These are phyloP conservation scores for Aleiodes testaceus DNA, from an alignment of 2,888 invertebrate species.

Conservation along the genomic window DNA sequence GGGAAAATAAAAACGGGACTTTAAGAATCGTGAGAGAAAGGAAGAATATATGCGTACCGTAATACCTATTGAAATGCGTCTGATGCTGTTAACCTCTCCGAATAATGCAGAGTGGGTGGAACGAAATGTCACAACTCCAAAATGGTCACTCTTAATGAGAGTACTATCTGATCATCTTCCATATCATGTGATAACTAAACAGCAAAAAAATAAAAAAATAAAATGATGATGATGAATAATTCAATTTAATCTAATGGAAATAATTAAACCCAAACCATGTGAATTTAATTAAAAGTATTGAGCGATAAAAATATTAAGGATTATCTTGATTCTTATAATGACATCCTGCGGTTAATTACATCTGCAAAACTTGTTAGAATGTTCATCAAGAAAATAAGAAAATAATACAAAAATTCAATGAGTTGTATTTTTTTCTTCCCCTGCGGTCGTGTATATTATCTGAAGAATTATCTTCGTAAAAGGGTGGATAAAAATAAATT, in stretches of 20 bases:
- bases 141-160: slow-evolving; percentile 21
- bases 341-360: slow-evolving; percentile 20
- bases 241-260: no score
- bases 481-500: not conserved
- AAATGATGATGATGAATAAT: not conserved
- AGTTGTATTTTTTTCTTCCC: not conserved
- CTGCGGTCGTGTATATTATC: not conserved
- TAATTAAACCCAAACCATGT: not conserved
- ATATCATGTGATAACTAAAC: not conserved
- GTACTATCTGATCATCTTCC: slow-evolving; percentile 19
- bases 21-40: slow-evolving; percentile 20
- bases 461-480: not conserved
- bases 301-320: slow-evolving; percentile 20
- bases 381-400: slow-evolving; percentile 6
- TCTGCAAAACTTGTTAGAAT: slow-evolving; percentile 1
- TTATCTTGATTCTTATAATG: slow-evolving; percentile 21
- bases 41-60: slow-evolving; percentile 45
- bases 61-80: slow-evolving; percentile 47
- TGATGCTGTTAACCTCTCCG: slow-evolving; percentile 36
- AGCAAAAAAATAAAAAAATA: not conserved
- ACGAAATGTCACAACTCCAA: slow-evolving; percentile 20
- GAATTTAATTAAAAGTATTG: not conserved
- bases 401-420: not conserved
- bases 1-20: slow-evolving; percentile 38
- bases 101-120: not conserved